Percentiles rank a stretch among this genome's conserved stretches.
Evolutionary conservation across 2,888 invertebrate genomes (phyloP).

Genomic region (Ophioninae sp.): DNA sequence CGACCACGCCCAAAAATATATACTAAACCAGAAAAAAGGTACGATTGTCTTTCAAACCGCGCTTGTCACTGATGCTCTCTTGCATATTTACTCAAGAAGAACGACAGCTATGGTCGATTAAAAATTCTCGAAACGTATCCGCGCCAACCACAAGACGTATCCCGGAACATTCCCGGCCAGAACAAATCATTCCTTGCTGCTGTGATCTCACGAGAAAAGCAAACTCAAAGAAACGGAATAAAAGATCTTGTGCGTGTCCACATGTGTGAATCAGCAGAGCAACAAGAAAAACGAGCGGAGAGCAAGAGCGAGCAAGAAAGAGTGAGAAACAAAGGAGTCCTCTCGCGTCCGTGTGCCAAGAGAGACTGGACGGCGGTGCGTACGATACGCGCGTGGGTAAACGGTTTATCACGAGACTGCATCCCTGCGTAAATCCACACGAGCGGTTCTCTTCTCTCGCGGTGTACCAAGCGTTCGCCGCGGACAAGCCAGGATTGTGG

Average conservation of each 20-base stretch:
- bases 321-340: slow-evolving; percentile 32
- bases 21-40: not conserved
- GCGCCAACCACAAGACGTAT: not conserved
- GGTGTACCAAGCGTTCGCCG: slow-evolving; percentile 31
- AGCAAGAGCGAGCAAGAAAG: slow-evolving; percentile 6
- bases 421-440: slow-evolving; percentile 66
- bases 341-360: slow-evolving; percentile 38
- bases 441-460: slow-evolving; percentile 35
- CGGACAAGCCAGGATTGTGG: slow-evolving; percentile 40
- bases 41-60: not conserved
- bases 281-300: not conserved
- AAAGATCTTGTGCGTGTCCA: not conserved
- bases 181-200: slow-evolving; percentile 15
- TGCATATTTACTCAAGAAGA: not conserved
- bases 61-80: not conserved
- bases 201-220: slow-evolving; percentile 23
- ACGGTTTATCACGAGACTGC: slow-evolving; percentile 75
- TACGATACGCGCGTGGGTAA: slow-evolving; percentile 74
- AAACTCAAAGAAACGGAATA: not conserved
- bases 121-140: not conserved
- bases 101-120: not conserved
- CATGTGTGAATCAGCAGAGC: not conserved
- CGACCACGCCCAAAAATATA: not conserved
- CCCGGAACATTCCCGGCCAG: not conserved
- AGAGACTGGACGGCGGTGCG: slow-evolving; percentile 56